phyloP scores from a whole-genome alignment of 1,140 invertebrate species.

The Neuroterus valhalla region DNA sequence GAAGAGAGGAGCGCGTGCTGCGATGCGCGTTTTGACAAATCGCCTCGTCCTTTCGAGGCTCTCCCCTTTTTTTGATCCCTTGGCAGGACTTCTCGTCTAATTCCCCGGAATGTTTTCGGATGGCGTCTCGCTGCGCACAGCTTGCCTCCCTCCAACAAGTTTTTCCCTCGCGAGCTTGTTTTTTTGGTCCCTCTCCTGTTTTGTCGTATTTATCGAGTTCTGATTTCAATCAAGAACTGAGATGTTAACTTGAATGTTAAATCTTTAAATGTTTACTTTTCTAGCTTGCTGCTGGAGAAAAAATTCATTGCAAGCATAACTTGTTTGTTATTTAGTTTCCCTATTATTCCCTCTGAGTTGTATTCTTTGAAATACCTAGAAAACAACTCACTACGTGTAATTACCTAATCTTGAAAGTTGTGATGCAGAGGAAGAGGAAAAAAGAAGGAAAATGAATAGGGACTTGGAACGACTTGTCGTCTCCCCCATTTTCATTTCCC shows the following conservation, averaged over 20 bases:
- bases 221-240: constrained; percentile 29
- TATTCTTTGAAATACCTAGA: not conserved
- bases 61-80: constrained; percentile 51
- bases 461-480: constrained; percentile 57
- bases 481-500: constrained; percentile 79
- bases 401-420: constrained; percentile 8
- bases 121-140: constrained; percentile 67
- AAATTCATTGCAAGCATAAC: too few species aligned
- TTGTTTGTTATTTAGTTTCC: too few species aligned
- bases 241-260: constrained; percentile 14
- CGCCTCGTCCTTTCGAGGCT: constrained; percentile 51
- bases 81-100: constrained; percentile 63
- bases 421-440: constrained; percentile 7
- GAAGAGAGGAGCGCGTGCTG: constrained; percentile 48
- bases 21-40: constrained; percentile 67
- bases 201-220: constrained; percentile 15
- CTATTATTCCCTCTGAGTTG: not conserved
- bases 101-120: constrained; percentile 68
- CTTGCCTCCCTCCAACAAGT: constrained; percentile 61
- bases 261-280: too few species aligned
- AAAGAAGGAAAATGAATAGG: constrained; percentile 34
- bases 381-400: not conserved
- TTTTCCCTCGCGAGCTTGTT: constrained; percentile 38
- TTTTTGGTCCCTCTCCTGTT: constrained; percentile 29
- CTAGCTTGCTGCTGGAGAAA: too few species aligned